Percentiles rank a stretch among this genome's conserved stretches.
Evolutionary conservation across 2,113 vertebrate genomes (phyloP).

Genomic region (Bos taurus): DNA sequence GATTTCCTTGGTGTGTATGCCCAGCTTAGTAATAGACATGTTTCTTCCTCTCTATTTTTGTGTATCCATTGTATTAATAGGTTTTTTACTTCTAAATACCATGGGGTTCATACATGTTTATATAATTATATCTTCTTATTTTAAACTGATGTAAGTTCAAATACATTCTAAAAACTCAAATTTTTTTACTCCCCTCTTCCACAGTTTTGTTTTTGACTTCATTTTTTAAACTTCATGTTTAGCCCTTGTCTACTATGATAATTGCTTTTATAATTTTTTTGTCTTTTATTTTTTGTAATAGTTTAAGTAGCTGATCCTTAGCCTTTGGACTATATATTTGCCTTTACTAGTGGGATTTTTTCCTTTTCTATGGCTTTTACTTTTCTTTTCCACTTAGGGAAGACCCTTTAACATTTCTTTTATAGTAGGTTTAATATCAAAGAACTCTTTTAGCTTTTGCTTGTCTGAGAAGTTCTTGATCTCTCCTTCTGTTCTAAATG

Average conservation of each 20-base stretch:
- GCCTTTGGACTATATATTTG: not conserved
- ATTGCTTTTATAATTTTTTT: not conserved
- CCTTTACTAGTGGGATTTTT: not conserved
- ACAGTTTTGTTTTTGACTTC: not conserved
- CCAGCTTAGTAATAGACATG: not conserved
- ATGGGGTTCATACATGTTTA: not conserved
- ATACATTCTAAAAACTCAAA: not conserved
- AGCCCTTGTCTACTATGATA: not conserved
- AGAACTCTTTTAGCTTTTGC: not conserved
- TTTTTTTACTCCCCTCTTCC: not conserved
- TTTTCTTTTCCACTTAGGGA: not conserved
- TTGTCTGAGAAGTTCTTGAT: not conserved
- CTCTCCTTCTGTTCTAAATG: not conserved
- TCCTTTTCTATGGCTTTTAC: not conserved
- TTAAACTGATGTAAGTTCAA: not conserved
- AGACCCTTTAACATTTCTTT: not conserved
- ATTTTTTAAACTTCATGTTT: not conserved
- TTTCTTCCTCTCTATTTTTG: not conserved
- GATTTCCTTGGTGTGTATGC: too few relatives aligned
- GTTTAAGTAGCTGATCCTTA: not conserved
- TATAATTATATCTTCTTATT: not conserved
- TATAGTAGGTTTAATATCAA: not conserved
- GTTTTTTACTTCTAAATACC: not conserved
- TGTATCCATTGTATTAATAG: not conserved
- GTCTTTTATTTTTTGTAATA: not conserved